Percentiles rank a stretch among this genome's conserved stretches.
Conservation (phyloP, 2,797 vertebrate genomes). For the Arremon aurantiirostris region DNA sequence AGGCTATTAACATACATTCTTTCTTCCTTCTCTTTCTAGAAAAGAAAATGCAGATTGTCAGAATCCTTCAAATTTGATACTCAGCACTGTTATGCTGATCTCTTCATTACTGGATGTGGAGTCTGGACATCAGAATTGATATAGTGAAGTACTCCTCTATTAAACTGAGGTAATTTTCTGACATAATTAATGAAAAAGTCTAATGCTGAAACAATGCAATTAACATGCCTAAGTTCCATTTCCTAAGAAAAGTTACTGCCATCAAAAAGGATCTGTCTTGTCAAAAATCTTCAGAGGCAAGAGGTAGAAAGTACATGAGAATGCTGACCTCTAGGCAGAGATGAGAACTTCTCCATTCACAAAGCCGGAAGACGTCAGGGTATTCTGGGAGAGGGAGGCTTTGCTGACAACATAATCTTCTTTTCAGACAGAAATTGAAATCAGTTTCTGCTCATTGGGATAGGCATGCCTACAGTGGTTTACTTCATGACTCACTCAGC, state of each 20-base stretch:
- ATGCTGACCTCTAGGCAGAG: neutral
- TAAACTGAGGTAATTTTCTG: slow-evolving; percentile 48
- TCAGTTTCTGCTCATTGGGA: neutral
- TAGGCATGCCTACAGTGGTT: neutral
- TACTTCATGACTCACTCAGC: neutral
- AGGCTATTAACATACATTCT: neutral
- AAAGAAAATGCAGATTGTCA: slow-evolving; percentile 1
- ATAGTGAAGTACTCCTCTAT: neutral
- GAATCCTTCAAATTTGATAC: slow-evolving; percentile 1
- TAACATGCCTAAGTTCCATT: neutral
- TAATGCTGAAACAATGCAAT: neutral
- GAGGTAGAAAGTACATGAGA: neutral
- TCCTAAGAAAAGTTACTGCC: neutral
- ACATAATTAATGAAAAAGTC: neutral
- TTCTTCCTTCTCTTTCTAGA: slow-evolving; percentile 15
- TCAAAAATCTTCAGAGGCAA: neutral
- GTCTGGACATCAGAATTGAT: neutral
- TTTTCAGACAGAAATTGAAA: neutral
- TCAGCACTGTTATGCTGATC: neutral
- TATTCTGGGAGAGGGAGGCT: neutral
- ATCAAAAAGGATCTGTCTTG: neutral
- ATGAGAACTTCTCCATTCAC: neutral
- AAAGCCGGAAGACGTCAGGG: neutral
- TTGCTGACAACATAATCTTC: neutral
- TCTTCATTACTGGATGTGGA: slow-evolving; percentile 22